These are phyloP conservation scores for Araneus ventricosus DNA, from an alignment of 1,140 invertebrate species.

Conservation along the genomic window DNA sequence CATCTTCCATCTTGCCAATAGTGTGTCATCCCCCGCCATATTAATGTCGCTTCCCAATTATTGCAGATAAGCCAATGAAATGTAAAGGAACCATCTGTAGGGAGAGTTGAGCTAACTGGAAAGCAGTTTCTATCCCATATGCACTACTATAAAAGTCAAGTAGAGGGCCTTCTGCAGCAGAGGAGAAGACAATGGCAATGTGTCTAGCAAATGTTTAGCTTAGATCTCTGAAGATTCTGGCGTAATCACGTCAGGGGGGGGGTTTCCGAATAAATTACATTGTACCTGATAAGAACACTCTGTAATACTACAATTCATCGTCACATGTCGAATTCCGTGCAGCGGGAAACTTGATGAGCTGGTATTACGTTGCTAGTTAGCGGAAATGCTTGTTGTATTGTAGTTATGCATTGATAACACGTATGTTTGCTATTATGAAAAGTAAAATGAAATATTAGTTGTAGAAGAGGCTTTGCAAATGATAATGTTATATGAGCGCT, in stretches of 20 bases:
- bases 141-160: slow-evolving; percentile 25
- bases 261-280: slow-evolving; percentile 17
- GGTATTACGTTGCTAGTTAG: no score
- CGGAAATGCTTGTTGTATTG: no score
- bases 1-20: neutral
- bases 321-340: no score
- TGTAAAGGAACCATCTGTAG: neutral
- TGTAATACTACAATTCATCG: neutral
- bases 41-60: neutral
- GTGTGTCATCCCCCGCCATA: neutral
- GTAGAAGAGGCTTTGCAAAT: no score
- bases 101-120: neutral
- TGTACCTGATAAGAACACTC: neutral
- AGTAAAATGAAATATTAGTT: no score
- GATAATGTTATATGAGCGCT: no score
- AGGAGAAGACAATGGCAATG: neutral
- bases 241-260: neutral
- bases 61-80: neutral
- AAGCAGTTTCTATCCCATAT: neutral
- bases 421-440: no score
- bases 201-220: neutral
- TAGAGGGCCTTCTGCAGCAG: neutral
- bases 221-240: neutral
- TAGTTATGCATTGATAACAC: no score
- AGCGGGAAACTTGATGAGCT: no score